A percentile compares a stretch with the other conserved stretches of the same genome.
Evolutionary conservation across 2,888 invertebrate genomes (phyloP).

Genomic region (Eulithis testata): DNA sequence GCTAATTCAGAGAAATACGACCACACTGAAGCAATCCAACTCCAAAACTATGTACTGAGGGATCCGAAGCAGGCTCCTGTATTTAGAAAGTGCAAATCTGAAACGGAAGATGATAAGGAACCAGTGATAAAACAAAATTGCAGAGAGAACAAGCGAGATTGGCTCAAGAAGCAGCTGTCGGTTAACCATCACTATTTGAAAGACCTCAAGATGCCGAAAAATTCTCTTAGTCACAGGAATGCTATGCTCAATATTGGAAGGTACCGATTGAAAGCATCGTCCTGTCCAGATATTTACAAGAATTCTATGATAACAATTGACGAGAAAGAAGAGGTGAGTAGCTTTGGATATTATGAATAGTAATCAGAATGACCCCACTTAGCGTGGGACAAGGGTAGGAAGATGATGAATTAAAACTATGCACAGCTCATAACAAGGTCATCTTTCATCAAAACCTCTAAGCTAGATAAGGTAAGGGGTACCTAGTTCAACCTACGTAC

Average conservation of each 20-base stretch:
- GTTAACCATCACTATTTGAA: constrained; percentile 89
- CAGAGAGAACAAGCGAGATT: constrained; percentile 74
- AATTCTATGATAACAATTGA: constrained; percentile 95
- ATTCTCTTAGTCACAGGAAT: constrained; percentile 93
- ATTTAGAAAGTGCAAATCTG: constrained; percentile 59
- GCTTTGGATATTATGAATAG: neutral
- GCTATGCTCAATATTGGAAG: constrained; percentile 93
- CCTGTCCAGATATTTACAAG: constrained; percentile 95
- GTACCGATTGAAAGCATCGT: constrained; percentile 92
- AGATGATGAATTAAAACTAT: too few species aligned
- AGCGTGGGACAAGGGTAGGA: too few species aligned
- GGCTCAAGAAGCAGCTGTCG: constrained; percentile 78
- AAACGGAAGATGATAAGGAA: constrained; percentile 67
- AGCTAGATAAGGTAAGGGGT: too few species aligned
- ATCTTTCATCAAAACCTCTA: too few species aligned
- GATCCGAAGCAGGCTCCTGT: constrained; percentile 54
- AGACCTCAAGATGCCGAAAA: constrained; percentile 89
- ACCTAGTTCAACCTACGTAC: too few species aligned
- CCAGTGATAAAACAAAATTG: constrained; percentile 67
- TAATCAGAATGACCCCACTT: too few species aligned
- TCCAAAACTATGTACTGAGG: constrained; percentile 60
- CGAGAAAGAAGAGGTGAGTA: constrained; percentile 89
- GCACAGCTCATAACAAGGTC: too few species aligned
- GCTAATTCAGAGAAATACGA: constrained; percentile 67
- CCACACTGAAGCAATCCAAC: constrained; percentile 43